Percentiles rank a stretch among this genome's conserved stretches.
Evolutionary conservation across 1,140 invertebrate species (phyloP).

Genomic region (Hirudo medicinalis): DNA sequence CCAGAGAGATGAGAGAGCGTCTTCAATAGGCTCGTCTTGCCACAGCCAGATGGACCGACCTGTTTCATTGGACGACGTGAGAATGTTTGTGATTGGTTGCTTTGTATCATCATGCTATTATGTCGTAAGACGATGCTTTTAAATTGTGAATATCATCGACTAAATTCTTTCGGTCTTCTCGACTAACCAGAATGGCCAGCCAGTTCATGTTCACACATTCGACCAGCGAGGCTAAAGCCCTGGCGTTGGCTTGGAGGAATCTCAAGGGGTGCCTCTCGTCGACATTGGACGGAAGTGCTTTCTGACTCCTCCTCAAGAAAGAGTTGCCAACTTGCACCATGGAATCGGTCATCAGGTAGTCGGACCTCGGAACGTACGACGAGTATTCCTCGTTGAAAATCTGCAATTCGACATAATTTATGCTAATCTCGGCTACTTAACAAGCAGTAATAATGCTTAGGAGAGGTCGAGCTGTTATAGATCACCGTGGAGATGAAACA

Average conservation of each 20-base stretch:
- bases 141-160: too few relatives aligned
- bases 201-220: slow-evolving; percentile 78
- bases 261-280: not conserved
- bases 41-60: slow-evolving; percentile 61
- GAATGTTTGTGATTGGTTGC: too few relatives aligned
- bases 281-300: not conserved
- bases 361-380: slow-evolving; percentile 24
- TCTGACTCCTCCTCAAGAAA: slow-evolving; percentile 22
- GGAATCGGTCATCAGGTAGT: slow-evolving; percentile 27
- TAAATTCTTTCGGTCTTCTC: too few relatives aligned
- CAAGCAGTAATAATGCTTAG: too few relatives aligned
- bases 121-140: too few relatives aligned
- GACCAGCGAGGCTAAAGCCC: slow-evolving; percentile 51
- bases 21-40: slow-evolving; percentile 69
- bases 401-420: too few relatives aligned
- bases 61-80: slow-evolving; percentile 32
- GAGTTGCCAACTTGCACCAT: slow-evolving; percentile 39
- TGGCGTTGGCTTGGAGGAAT: not conserved
- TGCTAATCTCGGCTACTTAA: too few relatives aligned
- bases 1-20: slow-evolving; percentile 59
- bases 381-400: not conserved
- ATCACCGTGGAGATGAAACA: too few relatives aligned
- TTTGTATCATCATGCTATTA: too few relatives aligned
- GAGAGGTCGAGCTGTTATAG: too few relatives aligned
- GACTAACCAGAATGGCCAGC: slow-evolving; percentile 69